phyloP scores from a whole-genome alignment of 1,140 invertebrate genomes.

The Drosophila murphyi region DNA sequence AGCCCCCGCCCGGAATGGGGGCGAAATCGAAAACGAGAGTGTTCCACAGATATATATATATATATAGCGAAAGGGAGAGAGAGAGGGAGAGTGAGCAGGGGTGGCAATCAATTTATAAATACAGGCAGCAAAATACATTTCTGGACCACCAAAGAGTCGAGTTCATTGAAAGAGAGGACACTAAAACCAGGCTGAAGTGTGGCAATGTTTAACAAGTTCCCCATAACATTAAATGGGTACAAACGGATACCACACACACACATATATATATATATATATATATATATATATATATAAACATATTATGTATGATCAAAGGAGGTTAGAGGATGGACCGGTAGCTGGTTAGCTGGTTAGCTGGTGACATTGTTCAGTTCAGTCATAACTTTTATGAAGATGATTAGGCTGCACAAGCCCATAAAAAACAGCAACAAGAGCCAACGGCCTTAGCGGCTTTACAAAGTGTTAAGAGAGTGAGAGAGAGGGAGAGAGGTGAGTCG shows the following conservation, averaged over 20 bases:
- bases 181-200: slow-evolving; percentile 14
- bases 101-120: background rate
- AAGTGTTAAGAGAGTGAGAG: slow-evolving; percentile 9
- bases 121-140: background rate
- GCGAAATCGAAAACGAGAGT: slow-evolving; percentile 57
- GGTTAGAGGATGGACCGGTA: slow-evolving; percentile 12
- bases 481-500: background rate
- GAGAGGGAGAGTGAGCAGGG: background rate
- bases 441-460: slow-evolving; percentile 16
- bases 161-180: slow-evolving; percentile 6
- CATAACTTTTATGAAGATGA: slow-evolving; percentile 66
- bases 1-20: slow-evolving; percentile 25
- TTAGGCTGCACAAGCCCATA: slow-evolving; percentile 23
- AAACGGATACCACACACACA: slow-evolving; percentile 10
- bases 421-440: slow-evolving; percentile 23
- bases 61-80: too few species aligned
- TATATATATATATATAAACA: too few species aligned
- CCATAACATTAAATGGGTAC: slow-evolving; percentile 17
- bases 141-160: background rate
- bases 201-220: slow-evolving; percentile 29
- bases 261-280: too few species aligned
- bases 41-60: background rate
- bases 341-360: slow-evolving; percentile 25
- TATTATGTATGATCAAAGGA: background rate
- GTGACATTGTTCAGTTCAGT: slow-evolving; percentile 36